Conservation (phyloP, 2,797 vertebrate species). For the Heteromormyrus szaboi region DNA sequence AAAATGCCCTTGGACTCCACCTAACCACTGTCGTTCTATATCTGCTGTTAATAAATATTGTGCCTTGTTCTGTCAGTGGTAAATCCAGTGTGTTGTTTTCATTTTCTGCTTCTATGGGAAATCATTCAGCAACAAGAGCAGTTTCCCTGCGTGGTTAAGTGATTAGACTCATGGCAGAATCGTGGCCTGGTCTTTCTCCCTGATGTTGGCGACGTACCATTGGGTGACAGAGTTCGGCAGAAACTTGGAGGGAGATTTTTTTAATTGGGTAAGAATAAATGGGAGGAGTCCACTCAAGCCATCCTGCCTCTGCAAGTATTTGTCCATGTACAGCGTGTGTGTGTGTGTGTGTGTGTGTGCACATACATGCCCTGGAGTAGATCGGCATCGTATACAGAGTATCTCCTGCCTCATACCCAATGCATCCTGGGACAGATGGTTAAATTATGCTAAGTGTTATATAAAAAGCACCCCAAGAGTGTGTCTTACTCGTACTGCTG, state of each 20-base stretch:
- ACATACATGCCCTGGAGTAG: neutral
- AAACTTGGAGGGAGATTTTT: neutral
- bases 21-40: neutral
- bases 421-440: neutral
- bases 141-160: neutral
- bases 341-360: neutral
- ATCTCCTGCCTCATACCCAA: neutral
- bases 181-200: neutral
- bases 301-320: neutral
- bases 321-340: neutral
- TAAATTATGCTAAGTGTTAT: neutral
- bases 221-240: neutral
- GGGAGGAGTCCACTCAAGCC: neutral
- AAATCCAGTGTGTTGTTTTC: neutral
- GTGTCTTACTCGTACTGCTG: neutral
- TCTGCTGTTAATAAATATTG: neutral
- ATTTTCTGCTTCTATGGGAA: neutral
- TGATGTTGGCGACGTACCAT: neutral
- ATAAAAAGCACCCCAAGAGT: neutral
- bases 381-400: neutral
- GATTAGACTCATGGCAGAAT: neutral
- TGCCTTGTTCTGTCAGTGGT: neutral
- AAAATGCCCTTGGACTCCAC: conserved; percentile 9
- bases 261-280: neutral
- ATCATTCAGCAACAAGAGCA: neutral